Conservation (phyloP, 2,797 vertebrate genomes). For the Scarus forsteni region DNA sequence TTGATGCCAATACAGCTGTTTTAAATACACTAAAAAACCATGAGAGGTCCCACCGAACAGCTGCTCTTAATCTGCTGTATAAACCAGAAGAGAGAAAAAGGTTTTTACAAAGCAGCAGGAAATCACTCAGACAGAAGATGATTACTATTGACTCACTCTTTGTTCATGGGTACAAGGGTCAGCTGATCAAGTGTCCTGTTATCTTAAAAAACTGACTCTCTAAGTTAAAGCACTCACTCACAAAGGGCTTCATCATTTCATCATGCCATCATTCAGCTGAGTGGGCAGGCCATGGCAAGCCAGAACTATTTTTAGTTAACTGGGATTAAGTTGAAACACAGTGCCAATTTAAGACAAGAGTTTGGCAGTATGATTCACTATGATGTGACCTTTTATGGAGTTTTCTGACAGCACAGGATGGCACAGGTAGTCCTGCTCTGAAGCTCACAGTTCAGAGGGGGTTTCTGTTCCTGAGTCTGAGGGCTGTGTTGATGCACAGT, state of each 20-base stretch:
- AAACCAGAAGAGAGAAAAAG: neutral
- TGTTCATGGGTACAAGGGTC: neutral
- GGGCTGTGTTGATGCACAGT: neutral
- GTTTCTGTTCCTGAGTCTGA: neutral
- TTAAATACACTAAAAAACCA: too few relatives aligned
- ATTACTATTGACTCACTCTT: conserved; percentile 10
- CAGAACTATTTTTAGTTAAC: conserved; percentile 84
- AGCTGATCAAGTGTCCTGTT: conserved; percentile 10
- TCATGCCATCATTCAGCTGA: conserved; percentile 70
- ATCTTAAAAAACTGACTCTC: conserved; percentile 19
- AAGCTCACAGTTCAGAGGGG: neutral
- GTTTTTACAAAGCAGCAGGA: neutral
- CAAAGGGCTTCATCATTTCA: conserved; percentile 42
- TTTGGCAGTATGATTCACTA: neutral
- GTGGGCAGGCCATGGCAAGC: conserved; percentile 16
- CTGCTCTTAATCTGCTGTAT: too few relatives aligned
- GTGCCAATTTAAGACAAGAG: conserved; percentile 11
- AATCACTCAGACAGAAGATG: neutral
- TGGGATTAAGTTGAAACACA: conserved; percentile 7
- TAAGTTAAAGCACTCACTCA: conserved; percentile 38
- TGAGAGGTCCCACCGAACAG: too few relatives aligned
- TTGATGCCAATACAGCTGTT: too few relatives aligned
- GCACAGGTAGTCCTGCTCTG: too few relatives aligned
- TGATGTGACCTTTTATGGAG: conserved; percentile 16
- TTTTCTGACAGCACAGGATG: neutral